Conservation (phyloP, 2,888 invertebrate species). For the Cheilosia vulpina region DNA sequence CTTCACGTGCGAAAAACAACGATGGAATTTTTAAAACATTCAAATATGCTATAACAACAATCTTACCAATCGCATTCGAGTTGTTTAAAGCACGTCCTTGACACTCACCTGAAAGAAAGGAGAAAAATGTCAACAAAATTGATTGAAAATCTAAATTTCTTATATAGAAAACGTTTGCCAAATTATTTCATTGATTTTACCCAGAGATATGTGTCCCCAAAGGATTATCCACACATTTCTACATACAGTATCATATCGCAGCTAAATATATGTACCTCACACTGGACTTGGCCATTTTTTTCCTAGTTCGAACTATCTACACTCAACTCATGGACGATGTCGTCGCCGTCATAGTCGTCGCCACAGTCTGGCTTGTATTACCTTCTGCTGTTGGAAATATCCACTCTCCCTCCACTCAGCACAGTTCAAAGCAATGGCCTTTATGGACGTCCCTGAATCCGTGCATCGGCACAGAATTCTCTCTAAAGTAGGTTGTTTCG, state of each 20-base stretch:
- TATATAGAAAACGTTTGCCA: not conserved
- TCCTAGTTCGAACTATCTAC: slow-evolving; percentile 59
- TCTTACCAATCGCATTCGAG: slow-evolving; percentile 38
- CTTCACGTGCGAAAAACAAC: too few relatives aligned
- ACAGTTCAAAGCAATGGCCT: slow-evolving; percentile 61
- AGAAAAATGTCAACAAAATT: slow-evolving; percentile 21
- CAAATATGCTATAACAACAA: not conserved
- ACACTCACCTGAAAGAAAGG: slow-evolving; percentile 48
- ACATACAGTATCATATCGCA: slow-evolving; percentile 13
- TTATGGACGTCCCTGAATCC: slow-evolving; percentile 76
- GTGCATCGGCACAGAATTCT: slow-evolving; percentile 76
- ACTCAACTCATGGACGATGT: slow-evolving; percentile 27
- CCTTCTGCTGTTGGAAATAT: slow-evolving; percentile 42
- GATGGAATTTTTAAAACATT: not conserved
- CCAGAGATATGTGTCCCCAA: too few relatives aligned
- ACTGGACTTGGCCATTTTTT: not conserved
- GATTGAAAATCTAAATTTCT: not conserved
- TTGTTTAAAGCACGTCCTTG: slow-evolving; percentile 5
- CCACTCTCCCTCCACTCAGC: slow-evolving; percentile 36
- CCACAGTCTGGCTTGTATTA: slow-evolving; percentile 55
- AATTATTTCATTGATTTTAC: not conserved
- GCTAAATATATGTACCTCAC: not conserved
- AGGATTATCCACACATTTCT: slow-evolving; percentile 24
- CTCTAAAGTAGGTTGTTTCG: slow-evolving; percentile 72
- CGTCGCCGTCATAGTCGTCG: slow-evolving; percentile 47